A percentile compares a stretch with the other conserved stretches of the same genome.
These are phyloP conservation scores for Cranoglanis bouderius DNA, from an alignment of 2,113 vertebrate genomes.

Conservation along the genomic window DNA sequence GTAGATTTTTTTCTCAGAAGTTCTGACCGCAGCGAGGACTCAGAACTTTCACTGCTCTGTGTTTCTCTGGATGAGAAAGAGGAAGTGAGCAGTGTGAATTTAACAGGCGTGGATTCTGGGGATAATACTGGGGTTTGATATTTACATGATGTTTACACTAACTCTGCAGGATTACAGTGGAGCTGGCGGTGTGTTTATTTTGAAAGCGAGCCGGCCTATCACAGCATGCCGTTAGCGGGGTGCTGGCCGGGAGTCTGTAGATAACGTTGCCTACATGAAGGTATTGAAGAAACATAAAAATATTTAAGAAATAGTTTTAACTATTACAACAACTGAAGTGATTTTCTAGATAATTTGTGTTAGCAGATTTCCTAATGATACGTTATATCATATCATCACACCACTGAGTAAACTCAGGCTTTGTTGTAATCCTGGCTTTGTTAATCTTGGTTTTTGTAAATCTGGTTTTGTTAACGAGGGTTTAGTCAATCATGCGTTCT, in stretches of 20 bases:
- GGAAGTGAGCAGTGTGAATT: not conserved
- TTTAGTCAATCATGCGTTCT: not conserved
- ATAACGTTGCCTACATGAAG: not conserved
- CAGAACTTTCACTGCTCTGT: constrained; percentile 2
- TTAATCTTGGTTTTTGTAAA: not conserved
- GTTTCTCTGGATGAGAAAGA: not conserved
- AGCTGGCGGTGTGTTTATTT: not conserved
- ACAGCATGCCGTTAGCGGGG: not conserved
- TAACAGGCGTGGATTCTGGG: not conserved
- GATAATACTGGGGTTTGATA: not conserved
- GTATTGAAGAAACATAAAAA: not conserved
- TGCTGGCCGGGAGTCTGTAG: not conserved
- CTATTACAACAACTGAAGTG: not conserved
- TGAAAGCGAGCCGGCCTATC: not conserved
- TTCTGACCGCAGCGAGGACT: not conserved
- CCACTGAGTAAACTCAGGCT: not conserved
- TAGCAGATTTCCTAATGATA: not conserved
- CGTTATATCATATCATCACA: not conserved
- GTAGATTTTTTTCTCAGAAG: constrained; percentile 8
- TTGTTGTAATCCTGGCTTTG: not conserved
- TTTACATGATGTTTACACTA: too few relatives aligned
- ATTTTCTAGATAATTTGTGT: not conserved
- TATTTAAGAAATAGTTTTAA: not conserved
- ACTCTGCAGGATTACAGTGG: not conserved
- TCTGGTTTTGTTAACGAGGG: not conserved